Base-by-base conservation (phyloP, 2,797 vertebrate genomes). In the Anguilla megastoma region DNA sequence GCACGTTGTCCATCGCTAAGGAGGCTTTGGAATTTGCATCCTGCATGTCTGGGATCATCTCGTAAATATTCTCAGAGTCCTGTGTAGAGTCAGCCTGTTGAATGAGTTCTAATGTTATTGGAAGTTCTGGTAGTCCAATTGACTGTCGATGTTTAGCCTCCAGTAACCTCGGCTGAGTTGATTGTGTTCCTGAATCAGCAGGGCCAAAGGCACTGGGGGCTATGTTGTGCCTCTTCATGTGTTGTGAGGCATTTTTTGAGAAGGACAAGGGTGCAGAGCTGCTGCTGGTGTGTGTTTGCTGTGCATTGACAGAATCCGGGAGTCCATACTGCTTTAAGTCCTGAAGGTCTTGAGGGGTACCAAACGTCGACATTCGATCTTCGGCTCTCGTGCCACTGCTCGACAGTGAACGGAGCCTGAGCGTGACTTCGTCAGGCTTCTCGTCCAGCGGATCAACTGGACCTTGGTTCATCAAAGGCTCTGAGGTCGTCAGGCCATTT, bases 331-430 rank as follows among this genome's bases (percentile, higher is more conserved):
- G 86, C 8, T 85, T 90, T 1, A 79, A 74, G 24, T 92, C 87
- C 14, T 89, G 86, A n/a, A 84, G 0, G 8, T 90, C 74, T 18
- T 88, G 90, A 63, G 92, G 90, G 69, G 93, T 79, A 52, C 95
- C 93, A 86, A 93, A 94, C 0, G 92, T 95, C 0, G 94, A 95
- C 90, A 94, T 93, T 8, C 91, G 58, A 30, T 85, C 50, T 0
- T 86, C 88, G 5, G 90, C 89, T 74, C 69, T 92, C 27, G 89
- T 85, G 58, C 60, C 41, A 14, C 36, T 86, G 71, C 18, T 79
- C 60, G 87, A 50, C 2, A 89, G 27, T 1, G 0, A 6, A 12
- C 18, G 50, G 0, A 33, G 87, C 56, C 36, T 52, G 1, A 85
- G 3, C 0, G 63, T 86, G 5, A 56, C 74, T 27, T 87, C 88